Base-by-base conservation (phyloP, 2,888 invertebrate genomes). In the Tineola bisselliella region DNA sequence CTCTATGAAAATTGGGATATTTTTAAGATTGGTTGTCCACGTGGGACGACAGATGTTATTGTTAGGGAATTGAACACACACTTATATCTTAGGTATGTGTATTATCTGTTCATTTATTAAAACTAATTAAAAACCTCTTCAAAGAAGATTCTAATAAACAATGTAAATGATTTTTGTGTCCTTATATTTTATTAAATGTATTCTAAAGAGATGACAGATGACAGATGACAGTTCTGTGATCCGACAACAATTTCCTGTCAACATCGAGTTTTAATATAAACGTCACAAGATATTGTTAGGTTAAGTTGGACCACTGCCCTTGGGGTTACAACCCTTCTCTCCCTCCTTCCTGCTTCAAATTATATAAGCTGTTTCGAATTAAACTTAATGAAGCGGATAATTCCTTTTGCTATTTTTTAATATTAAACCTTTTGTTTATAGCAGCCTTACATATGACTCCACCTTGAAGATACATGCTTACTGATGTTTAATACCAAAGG, bases 181-280 rank as follows among this genome's bases (percentile, higher is more conserved):
- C 2, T 25, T 4, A 25, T 25, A 25, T 25, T 43, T 3, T 43
- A n/a, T n/a, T 43, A 43, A 43, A n/a, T 12, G 13, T 43, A 43
- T 43, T 43, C 5, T 43, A 15, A 17, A 15, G 17, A n/a, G 48
- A 48, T 48, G n/a, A n/a, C n/a, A n/a, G n/a, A n/a, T n/a, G n/a
- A n/a, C n/a, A n/a, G n/a, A n/a, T n/a, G 48, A 17, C 48, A 48
- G 48, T 48, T 38, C 10, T 38, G 38, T 48, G 48, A 48, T 17
- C 5, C 15, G 48, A 48, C 48, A 17, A 15, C 48, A 48, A 48
- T 48, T 48, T 48, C 48, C 48, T 48, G 48, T 17, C 10, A 17
- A 48, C 48, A 48, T 48, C 48, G 48, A 48, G 48, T 48, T 48
- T 38, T 48, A 48, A 48, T 48, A 48, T 48, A 48, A 48, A 48